These are phyloP conservation scores for Labroides dimidiatus DNA, from an alignment of 2,797 vertebrate species.

Conservation along the genomic window DNA sequence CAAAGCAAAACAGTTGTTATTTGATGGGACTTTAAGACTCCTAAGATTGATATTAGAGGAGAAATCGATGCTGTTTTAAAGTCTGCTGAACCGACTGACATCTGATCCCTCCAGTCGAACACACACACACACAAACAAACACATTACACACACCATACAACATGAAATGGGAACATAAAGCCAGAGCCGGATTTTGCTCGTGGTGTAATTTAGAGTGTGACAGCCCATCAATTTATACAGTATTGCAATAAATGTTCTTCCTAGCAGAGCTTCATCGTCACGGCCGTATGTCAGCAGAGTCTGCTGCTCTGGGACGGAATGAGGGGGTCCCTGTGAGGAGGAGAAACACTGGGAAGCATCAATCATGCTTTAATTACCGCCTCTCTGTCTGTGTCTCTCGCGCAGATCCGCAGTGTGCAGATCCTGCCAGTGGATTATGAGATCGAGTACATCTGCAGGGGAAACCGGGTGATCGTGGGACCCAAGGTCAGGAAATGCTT, in stretches of 20 bases:
- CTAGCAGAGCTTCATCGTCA: conserved; percentile 24
- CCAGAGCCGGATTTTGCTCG: background rate
- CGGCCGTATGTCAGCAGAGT: conserved; percentile 39
- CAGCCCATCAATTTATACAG: conserved; percentile 39
- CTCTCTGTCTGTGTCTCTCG: conserved; percentile 14
- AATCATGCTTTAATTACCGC: conserved; percentile 39
- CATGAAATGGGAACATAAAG: conserved; percentile 5
- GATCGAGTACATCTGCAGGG: conserved; percentile 95
- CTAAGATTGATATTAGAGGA: background rate
- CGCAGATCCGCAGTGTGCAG: conserved; percentile 91
- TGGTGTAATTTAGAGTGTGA: conserved; percentile 35
- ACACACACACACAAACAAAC: background rate
- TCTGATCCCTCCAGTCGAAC: background rate
- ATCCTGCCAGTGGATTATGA: conserved; percentile 94
- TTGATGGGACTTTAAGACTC: background rate
- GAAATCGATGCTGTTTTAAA: background rate
- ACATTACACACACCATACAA: background rate
- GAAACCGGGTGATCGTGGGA: conserved; percentile 90
- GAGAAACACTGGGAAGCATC: conserved; percentile 36
- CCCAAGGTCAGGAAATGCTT: conserved; percentile 95
- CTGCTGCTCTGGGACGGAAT: conserved; percentile 8
- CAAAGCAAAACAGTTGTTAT: background rate
- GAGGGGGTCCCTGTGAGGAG: conserved; percentile 26
- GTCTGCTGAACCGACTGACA: background rate
- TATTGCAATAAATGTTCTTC: conserved; percentile 25